phyloP scores from a whole-genome alignment of 2,888 invertebrate species.

The Empis stercorea region DNA sequence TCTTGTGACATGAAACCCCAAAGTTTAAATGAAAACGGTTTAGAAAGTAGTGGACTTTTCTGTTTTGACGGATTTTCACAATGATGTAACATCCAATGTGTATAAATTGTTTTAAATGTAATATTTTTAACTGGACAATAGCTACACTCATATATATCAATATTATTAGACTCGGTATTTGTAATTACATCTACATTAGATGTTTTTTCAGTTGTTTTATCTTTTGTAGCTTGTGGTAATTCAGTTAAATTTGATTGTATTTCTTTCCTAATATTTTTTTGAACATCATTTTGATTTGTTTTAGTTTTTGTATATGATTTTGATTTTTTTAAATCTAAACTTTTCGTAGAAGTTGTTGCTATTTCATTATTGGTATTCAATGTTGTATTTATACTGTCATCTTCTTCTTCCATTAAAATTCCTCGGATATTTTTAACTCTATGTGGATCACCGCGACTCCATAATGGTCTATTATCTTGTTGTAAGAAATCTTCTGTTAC shows the following conservation, averaged over 20 bases:
- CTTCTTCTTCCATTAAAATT: conserved; percentile 44
- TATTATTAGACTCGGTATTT: neutral
- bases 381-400: conserved; percentile 1
- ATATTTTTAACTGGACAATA: neutral
- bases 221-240: neutral
- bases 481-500: conserved; percentile 23
- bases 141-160: neutral
- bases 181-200: no score
- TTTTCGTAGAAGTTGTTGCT: neutral
- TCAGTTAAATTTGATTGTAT: no score
- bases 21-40: neutral
- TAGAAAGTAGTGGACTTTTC: neutral
- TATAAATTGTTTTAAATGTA: conserved; percentile 1
- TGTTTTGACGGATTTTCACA: neutral
- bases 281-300: neutral
- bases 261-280: neutral
- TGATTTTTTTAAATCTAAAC: neutral
- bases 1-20: neutral
- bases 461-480: conserved; percentile 37
- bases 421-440: conserved; percentile 46
- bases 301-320: neutral
- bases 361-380: no score
- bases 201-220: no score
- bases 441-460: conserved; percentile 43
- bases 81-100: neutral